phyloP scores from a whole-genome alignment of 64 coral and sea anemone species.

The Astreopora myriophthalma region DNA sequence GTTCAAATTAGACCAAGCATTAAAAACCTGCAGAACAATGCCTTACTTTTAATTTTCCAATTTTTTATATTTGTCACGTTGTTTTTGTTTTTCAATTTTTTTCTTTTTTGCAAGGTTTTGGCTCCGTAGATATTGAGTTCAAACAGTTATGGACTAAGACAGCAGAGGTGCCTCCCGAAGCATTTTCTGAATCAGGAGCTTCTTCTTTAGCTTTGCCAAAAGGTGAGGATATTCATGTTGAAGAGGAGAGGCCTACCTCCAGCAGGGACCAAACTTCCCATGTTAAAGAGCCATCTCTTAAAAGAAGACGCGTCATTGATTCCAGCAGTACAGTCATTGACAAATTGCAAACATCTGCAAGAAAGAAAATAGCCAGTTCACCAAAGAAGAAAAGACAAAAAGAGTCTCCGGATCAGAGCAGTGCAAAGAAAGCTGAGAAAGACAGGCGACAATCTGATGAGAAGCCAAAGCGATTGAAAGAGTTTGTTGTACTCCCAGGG shows the following conservation, averaged over 20 bases:
- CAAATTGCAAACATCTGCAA: neutral
- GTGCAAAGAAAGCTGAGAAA: neutral
- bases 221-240: neutral
- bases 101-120: neutral
- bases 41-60: no score
- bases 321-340: neutral
- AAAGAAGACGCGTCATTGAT: neutral
- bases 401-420: neutral
- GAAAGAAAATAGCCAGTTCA: neutral
- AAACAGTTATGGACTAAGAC: neutral
- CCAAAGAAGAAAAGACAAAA: neutral
- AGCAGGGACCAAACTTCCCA: neutral
- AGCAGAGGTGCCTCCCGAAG: neutral
- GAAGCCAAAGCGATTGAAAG: neutral
- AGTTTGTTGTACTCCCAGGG: neutral
- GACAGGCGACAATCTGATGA: neutral
- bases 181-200: neutral
- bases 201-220: neutral
- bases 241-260: neutral
- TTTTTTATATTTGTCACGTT: no score
- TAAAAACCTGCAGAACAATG: no score
- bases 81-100: neutral
- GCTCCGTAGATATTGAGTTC: slow-evolving; percentile 10
- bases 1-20: no score
- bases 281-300: neutral